phyloP scores from a whole-genome alignment of 2,797 vertebrate species.

The Moxostoma hubbsi region DNA sequence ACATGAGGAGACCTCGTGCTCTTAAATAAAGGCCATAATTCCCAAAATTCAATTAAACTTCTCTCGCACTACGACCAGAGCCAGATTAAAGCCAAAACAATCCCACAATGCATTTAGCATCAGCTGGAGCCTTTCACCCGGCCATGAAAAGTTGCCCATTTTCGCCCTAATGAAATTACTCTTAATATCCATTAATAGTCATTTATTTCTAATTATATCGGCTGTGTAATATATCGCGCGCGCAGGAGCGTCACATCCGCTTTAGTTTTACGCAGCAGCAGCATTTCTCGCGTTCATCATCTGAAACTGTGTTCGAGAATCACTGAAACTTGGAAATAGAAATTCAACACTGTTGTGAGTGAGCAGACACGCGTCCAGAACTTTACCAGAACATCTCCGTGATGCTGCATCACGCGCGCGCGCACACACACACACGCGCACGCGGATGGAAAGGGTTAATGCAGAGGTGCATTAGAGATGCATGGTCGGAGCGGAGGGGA shows the following conservation, averaged over 20 bases:
- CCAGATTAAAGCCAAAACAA: slow-evolving; percentile 30
- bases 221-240: no score
- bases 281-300: no score
- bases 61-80: slow-evolving; percentile 30
- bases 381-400: no score
- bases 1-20: neutral
- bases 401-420: neutral
- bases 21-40: slow-evolving; percentile 42
- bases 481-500: slow-evolving; percentile 60
- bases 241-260: no score
- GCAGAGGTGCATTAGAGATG: slow-evolving; percentile 70
- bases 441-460: slow-evolving; percentile 60
- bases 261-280: no score
- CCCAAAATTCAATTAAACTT: slow-evolving; percentile 32
- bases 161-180: slow-evolving; percentile 31
- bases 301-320: no score
- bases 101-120: slow-evolving; percentile 36
- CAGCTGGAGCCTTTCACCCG: neutral
- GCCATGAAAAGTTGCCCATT: slow-evolving; percentile 35
- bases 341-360: no score
- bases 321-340: no score
- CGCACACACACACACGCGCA: slow-evolving; percentile 13
- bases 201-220: slow-evolving; percentile 38
- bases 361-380: no score
- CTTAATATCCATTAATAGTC: slow-evolving; percentile 35